phyloP scores from a whole-genome alignment of 2,888 invertebrate genomes.

The Leptinotarsa tumamoca region DNA sequence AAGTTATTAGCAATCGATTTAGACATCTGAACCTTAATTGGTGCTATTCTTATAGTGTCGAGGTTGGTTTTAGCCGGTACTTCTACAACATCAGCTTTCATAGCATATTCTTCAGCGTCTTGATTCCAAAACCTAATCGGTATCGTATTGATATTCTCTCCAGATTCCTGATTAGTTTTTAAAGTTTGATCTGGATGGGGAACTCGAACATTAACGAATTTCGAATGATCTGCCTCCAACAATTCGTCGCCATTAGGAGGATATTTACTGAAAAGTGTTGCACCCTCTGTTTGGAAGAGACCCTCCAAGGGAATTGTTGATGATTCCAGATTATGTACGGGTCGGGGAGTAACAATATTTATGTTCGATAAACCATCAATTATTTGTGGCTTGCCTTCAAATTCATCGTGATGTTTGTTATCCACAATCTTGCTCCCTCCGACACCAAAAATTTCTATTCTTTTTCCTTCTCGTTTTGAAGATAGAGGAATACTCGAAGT shows the following conservation, averaged over 20 bases:
- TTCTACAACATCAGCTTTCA: constrained; percentile 64
- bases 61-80: constrained; percentile 57
- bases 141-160: constrained; percentile 50
- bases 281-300: constrained; percentile 72
- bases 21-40: constrained; percentile 60
- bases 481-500: neutral
- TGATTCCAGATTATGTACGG: constrained; percentile 67
- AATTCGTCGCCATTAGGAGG: constrained; percentile 58
- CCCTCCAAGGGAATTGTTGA: constrained; percentile 78
- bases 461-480: constrained; percentile 53
- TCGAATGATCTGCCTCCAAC: constrained; percentile 62
- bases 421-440: constrained; percentile 66
- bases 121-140: constrained; percentile 55
- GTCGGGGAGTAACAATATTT: constrained; percentile 62
- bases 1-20: constrained; percentile 49
- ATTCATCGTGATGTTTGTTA: constrained; percentile 48
- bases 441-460: constrained; percentile 63
- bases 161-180: constrained; percentile 36
- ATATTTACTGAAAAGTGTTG: constrained; percentile 49
- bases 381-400: constrained; percentile 61
- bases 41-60: constrained; percentile 63
- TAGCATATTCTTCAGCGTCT: constrained; percentile 58
- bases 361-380: constrained; percentile 63
- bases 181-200: constrained; percentile 55
- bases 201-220: constrained; percentile 62